Evolutionary conservation across 2,113 vertebrate species (phyloP).

Genomic region (Equus przewalskii): DNA sequence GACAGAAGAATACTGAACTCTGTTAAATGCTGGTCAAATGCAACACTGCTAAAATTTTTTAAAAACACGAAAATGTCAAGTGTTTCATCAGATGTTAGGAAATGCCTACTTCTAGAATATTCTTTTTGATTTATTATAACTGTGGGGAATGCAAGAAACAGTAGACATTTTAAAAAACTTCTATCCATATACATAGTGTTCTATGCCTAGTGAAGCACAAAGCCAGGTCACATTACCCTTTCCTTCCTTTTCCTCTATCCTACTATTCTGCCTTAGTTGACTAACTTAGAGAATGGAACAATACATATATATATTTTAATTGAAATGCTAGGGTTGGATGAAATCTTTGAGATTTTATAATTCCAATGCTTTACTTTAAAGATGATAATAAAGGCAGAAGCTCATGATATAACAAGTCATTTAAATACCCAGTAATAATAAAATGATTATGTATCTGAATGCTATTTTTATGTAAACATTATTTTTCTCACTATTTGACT

Average conservation of each 20-base stretch:
- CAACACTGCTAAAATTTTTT: background rate
- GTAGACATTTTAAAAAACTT: background rate
- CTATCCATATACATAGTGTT: background rate
- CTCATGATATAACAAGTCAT: background rate
- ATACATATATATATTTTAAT: background rate
- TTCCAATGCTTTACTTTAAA: background rate
- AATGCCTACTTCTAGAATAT: background rate
- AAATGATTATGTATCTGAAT: background rate
- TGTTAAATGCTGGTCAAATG: background rate
- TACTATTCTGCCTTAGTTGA: background rate
- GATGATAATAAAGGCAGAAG: background rate
- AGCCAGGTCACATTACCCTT: accelerated
- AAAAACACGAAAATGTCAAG: background rate
- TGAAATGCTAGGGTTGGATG: background rate
- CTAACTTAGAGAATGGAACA: background rate
- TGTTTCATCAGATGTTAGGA: background rate
- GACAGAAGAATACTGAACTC: background rate
- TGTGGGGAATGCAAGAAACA: background rate
- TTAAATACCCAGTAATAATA: background rate
- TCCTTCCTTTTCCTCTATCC: background rate
- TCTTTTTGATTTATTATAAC: background rate
- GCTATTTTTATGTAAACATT: background rate
- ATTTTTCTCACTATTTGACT: background rate
- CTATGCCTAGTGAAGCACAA: background rate
- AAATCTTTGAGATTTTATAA: background rate